Base-by-base conservation (phyloP, 2,113 vertebrate species). In the Mesitornis unicolor region DNA sequence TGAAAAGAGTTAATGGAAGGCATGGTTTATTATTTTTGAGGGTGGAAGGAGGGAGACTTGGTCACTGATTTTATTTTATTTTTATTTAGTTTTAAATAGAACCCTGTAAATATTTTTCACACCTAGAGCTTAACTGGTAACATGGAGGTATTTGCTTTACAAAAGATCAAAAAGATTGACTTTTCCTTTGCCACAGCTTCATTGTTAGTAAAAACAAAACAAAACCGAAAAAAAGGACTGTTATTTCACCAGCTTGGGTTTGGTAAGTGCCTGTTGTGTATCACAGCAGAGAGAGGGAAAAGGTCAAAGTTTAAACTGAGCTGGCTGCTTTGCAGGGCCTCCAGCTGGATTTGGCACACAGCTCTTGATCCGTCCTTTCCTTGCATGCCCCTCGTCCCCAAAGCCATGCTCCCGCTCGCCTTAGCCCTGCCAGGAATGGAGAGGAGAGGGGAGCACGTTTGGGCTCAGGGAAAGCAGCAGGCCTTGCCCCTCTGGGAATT, bases 241-340 rank as follows among this genome's bases (percentile, higher is more conserved):
- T 88, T 89, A 79, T 69, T 95, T 96, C 71, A 89, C 57, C 76
- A 95, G 91, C 84, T 86, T 95, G 85, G 70, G 45, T 88, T 74
- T 51, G 36, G 45, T 80, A 91, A 89, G 78, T 76, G 94, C 87
- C 93, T 93, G 59, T 95, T 93, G 88, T 60, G 70, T 73, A 69
- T 93, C 85, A 93, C 25, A 87, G 91, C n/a, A 77, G 48, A 96
- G 86, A 77, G 89, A 95, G 76, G 60, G 54, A 89, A 91, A 94
- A 93, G 84, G 90, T 94, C 65, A 94, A 85, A 96, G 93, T 95
- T 97, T 95, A 91, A 56, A 81, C 19, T 69, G 84, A 87, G 51
- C 70, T 45, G 19, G 6, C 35, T 90, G 84, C 57, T 86, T 96
- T 45, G 73, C 13, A 28, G 24, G 59, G 61, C 97, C 75, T 78